Evolutionary conservation across 2,113 vertebrate genomes (phyloP).

Genomic region (Cyanistes caeruleus): DNA sequence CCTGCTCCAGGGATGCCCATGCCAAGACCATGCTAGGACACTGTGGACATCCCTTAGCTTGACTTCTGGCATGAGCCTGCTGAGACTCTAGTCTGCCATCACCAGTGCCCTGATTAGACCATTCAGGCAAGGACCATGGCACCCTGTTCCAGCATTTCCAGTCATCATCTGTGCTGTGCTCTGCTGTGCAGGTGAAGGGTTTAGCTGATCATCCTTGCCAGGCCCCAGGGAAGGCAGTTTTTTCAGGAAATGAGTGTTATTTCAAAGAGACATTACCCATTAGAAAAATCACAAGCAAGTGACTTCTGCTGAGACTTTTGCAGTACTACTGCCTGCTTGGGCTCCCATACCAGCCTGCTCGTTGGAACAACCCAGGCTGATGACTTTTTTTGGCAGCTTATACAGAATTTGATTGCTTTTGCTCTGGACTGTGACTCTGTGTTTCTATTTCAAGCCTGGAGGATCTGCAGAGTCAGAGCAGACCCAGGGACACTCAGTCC

Average conservation of each 20-base stretch:
- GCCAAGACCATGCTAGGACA: not conserved
- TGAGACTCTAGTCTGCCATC: not conserved
- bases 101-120: rapidly evolving
- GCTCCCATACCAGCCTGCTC: not conserved
- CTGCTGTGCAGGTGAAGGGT: not conserved
- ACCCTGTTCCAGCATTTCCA: not conserved
- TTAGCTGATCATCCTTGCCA: not conserved
- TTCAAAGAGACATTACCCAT: not conserved
- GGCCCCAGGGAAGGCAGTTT: not conserved
- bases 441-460: not conserved
- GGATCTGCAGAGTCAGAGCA: not conserved
- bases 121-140: not conserved
- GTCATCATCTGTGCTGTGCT: rapidly evolving
- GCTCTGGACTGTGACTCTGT: not conserved
- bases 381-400: not conserved
- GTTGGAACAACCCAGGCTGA: not conserved
- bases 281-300: not conserved
- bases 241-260: not conserved
- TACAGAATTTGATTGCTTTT: not conserved
- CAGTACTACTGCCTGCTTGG: not conserved
- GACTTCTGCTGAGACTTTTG: not conserved
- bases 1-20: not conserved
- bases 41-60: not conserved
- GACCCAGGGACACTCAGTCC: not conserved
- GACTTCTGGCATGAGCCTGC: not conserved